A percentile compares a stretch with the other conserved stretches of the same genome.
Evolutionary conservation across 2,113 vertebrate genomes (phyloP).

Genomic region (Rhipidura dahli): DNA sequence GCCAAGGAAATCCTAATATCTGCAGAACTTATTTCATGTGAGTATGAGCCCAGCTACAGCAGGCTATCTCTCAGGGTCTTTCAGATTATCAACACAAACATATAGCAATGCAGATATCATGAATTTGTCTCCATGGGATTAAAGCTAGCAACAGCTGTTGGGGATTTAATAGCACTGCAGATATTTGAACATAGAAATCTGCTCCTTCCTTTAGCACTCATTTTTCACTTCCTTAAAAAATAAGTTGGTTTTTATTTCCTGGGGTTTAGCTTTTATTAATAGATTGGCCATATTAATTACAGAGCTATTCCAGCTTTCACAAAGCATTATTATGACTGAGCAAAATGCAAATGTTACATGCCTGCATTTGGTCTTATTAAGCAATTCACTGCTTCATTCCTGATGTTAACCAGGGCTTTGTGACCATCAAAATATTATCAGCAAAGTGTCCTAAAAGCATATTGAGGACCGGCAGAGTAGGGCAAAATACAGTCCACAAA

Average conservation of each 20-base stretch:
- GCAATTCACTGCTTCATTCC: neutral
- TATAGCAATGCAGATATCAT: neutral
- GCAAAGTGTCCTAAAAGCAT: neutral
- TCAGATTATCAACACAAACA: neutral
- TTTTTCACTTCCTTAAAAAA: neutral
- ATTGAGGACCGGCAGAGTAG: neutral
- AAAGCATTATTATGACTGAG: neutral
- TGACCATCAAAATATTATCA: neutral
- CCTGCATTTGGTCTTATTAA: neutral
- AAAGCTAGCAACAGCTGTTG: neutral
- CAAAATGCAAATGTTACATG: neutral
- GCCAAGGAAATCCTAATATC: constrained; percentile 45
- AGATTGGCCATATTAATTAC: neutral
- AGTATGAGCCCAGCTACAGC: neutral
- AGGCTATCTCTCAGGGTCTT: neutral
- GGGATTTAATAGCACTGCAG: neutral
- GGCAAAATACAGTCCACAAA: neutral
- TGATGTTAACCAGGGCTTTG: neutral
- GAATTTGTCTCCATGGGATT: neutral
- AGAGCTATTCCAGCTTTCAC: neutral
- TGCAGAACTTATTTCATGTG: neutral
- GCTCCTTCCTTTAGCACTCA: neutral
- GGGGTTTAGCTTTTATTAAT: constrained; percentile 2
- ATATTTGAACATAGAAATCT: neutral
- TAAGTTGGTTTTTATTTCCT: neutral